Evolutionary conservation across 2,113 vertebrate genomes (phyloP), one percentile per base, ranked within the genome.

Genomic region (Muntiacus muntjak): DNA sequence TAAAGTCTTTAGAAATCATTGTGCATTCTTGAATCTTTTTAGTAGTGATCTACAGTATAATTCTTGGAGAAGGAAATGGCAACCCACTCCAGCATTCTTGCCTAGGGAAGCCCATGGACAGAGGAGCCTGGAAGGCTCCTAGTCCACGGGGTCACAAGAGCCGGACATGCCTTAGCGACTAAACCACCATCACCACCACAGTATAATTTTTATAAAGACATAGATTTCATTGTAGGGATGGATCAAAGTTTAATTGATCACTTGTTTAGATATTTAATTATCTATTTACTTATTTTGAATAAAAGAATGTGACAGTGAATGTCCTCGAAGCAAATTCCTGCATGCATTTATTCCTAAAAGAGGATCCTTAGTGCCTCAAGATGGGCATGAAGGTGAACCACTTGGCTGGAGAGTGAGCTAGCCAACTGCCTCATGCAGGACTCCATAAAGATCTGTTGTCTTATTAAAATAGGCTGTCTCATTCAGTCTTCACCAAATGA

Each of bases 141-240:
- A 74, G 67, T 40, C 36, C 67, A 40, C 23, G 21, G 57, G 21
- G 67, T 74, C 0, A 5, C 36, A 74, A 40, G 36, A 23, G 36
- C 3, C 1, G 0, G 67, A 40, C 19, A 74, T 0, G 0, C 25
- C 36, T 74, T 74, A 74, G n/a, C 0, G 1, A 40, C 10, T 40
- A 74, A 40, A 40, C 36, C 36, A 40, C 21, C 19, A 40, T 21
- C 0, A 3, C n/a, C 67, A 71, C 67, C 10, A 95, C 1, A 76
- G 36, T 91, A 64, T 67, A 9, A 10, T 21, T 89, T 95, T 55
- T 33, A 67, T 54, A 89, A 83, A 92, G 52, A 62, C 33, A 33
- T 30, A 54, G 15, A 58, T 93, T 89, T 36, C 52, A 78, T 26
- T 81, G 28, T 30, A 83, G 78, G 19, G 47, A 71, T 36, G n/a